These are phyloP conservation scores for Drosophila hamatofila DNA, from an alignment of 2,888 invertebrate species.

Conservation along the genomic window DNA sequence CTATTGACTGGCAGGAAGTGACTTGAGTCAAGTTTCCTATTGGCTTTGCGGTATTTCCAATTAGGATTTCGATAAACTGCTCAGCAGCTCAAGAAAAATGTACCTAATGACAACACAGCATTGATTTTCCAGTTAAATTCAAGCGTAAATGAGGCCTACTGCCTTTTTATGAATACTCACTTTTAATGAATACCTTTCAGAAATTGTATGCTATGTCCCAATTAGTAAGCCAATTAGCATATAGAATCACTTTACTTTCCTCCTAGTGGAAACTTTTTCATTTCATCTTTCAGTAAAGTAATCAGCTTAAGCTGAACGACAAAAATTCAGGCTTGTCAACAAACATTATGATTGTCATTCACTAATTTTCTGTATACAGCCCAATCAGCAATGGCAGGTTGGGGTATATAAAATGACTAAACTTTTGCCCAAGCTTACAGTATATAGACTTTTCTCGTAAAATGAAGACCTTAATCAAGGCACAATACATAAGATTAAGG, in stretches of 20 bases:
- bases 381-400: background rate
- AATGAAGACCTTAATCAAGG: background rate
- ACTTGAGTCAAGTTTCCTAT: background rate
- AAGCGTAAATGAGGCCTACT: background rate
- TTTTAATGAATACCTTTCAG: background rate
- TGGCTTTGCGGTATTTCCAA: background rate
- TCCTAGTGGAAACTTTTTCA: background rate
- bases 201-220: too few relatives aligned
- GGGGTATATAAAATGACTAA: background rate
- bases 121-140: background rate
- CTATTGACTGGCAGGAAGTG: background rate
- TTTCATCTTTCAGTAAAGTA: background rate
- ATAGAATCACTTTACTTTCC: background rate
- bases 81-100: background rate
- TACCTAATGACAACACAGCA: background rate
- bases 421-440: background rate
- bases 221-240: background rate
- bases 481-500: background rate
- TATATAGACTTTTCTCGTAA: background rate
- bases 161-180: too few relatives aligned
- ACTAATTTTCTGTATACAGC: background rate
- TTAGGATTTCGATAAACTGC: background rate
- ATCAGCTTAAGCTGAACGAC: background rate
- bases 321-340: background rate
- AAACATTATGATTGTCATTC: background rate